Conservation (phyloP, 2,113 vertebrate species). For the Xyliphius kryptos region DNA sequence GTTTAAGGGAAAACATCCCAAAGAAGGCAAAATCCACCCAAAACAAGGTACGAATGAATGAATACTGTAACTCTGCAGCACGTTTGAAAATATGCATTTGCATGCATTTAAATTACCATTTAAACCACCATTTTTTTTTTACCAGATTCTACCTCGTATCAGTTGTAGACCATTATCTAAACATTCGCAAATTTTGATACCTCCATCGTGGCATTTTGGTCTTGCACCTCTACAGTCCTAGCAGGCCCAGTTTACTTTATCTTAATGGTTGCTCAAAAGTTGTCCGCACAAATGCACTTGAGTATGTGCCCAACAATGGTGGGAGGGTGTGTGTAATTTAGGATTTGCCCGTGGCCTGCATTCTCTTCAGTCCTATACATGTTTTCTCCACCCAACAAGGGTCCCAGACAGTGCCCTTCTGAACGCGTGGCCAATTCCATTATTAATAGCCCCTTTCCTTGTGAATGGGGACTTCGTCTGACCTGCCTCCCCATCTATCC, state of each 20-base stretch:
- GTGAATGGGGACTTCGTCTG: conserved; percentile 58
- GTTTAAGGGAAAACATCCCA: too few relatives aligned
- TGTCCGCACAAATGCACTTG: conserved; percentile 16
- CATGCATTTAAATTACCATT: too few relatives aligned
- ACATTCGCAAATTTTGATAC: too few relatives aligned
- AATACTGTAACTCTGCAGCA: too few relatives aligned
- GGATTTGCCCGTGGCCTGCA: conserved; percentile 27
- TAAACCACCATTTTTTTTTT: too few relatives aligned
- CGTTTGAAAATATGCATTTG: too few relatives aligned
- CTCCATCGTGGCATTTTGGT: background rate
- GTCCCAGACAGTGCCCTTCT: conserved; percentile 48
- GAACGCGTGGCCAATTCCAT: conserved; percentile 61
- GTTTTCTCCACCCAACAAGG: conserved; percentile 43
- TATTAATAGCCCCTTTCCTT: conserved; percentile 55
- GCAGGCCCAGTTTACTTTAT: conserved; percentile 6
- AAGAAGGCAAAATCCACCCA: too few relatives aligned
- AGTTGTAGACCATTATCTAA: too few relatives aligned
- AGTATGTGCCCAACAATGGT: conserved; percentile 30
- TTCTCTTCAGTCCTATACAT: conserved; percentile 26
- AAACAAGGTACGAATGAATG: too few relatives aligned
- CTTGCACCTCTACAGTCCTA: background rate
- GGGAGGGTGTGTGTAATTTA: conserved; percentile 42
- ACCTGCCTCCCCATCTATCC: conserved; percentile 51
- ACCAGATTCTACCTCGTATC: too few relatives aligned
- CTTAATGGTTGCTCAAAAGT: conserved; percentile 14